phyloP scores from a whole-genome alignment of 2,797 vertebrate species.

The Characodon lateralis region DNA sequence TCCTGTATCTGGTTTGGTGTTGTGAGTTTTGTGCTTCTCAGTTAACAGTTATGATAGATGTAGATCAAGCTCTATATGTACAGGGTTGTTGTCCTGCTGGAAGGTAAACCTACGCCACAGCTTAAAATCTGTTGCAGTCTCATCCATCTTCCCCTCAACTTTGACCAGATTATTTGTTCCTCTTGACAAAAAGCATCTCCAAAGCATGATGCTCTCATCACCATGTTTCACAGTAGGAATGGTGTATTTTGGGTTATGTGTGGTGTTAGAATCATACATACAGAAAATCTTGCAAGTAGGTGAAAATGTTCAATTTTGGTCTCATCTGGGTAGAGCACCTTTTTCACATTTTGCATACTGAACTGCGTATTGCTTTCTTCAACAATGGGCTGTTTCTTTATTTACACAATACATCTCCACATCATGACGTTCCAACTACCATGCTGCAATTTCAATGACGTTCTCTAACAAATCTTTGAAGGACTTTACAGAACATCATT shows the following conservation, averaged over 20 bases:
- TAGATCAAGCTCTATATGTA: no score
- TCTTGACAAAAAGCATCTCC: not conserved
- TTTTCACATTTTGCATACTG: not conserved
- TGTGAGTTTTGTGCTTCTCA: not conserved
- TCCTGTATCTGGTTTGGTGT: not conserved
- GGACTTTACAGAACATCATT: not conserved
- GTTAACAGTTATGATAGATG: not conserved
- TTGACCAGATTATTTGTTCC: not conserved
- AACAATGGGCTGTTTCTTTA: not conserved
- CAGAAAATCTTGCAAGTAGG: not conserved
- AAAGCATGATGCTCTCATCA: not conserved
- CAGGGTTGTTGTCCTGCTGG: no score
- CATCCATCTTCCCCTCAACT: no score
- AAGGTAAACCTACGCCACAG: no score
- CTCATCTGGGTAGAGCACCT: not conserved
- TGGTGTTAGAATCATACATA: not conserved
- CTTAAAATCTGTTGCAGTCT: no score
- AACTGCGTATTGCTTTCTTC: not conserved
- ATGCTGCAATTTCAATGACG: not conserved
- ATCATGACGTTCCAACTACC: not conserved
- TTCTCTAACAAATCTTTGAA: not conserved
- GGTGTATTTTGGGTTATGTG: not conserved
- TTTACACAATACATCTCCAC: not conserved
- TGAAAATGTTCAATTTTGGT: not conserved
- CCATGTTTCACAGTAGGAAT: no score